Conservation (phyloP, 64 coral and sea anemone species). For the Hydrozoanthus tunicans region DNA sequence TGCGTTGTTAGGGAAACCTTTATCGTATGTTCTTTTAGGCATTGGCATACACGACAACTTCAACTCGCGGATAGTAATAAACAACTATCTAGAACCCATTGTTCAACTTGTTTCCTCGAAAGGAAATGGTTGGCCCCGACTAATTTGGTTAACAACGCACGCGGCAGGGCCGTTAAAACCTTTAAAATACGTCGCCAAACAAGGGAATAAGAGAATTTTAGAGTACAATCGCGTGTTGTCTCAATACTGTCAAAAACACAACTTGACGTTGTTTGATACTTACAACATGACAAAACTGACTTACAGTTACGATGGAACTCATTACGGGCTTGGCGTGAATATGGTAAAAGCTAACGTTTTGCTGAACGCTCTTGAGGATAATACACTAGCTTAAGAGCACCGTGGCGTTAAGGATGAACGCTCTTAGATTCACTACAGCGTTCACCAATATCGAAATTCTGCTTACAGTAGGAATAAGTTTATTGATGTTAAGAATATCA, state of each 20-base stretch:
- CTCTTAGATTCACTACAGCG: background rate
- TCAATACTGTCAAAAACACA: conserved; percentile 64
- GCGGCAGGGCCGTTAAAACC: conserved; percentile 88
- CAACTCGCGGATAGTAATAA: conserved; percentile 63
- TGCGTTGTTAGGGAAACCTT: conserved; percentile 48
- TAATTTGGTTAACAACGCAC: conserved; percentile 84
- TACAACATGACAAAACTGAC: conserved; percentile 76
- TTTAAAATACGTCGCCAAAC: conserved; percentile 52
- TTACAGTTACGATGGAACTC: conserved; percentile 89
- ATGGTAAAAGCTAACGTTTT: conserved; percentile 80
- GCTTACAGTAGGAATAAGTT: too few species aligned
- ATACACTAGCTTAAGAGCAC: background rate
- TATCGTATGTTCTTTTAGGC: conserved; percentile 66
- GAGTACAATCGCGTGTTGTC: conserved; percentile 60
- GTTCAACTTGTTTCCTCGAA: conserved; percentile 58
- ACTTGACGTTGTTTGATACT: conserved; percentile 76
- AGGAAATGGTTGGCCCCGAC: conserved; percentile 74
- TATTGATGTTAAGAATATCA: too few species aligned
- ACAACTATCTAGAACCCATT: conserved; percentile 69
- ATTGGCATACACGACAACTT: conserved; percentile 89
- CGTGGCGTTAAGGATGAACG: background rate
- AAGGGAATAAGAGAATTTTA: conserved; percentile 73
- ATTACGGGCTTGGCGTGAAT: conserved; percentile 87
- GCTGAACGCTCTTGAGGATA: conserved; percentile 67
- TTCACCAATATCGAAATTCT: too few species aligned